A percentile compares a stretch with the other conserved stretches of the same genome.
phyloP scores from a whole-genome alignment of 1,140 invertebrate species.

The Orchestia grillus region DNA sequence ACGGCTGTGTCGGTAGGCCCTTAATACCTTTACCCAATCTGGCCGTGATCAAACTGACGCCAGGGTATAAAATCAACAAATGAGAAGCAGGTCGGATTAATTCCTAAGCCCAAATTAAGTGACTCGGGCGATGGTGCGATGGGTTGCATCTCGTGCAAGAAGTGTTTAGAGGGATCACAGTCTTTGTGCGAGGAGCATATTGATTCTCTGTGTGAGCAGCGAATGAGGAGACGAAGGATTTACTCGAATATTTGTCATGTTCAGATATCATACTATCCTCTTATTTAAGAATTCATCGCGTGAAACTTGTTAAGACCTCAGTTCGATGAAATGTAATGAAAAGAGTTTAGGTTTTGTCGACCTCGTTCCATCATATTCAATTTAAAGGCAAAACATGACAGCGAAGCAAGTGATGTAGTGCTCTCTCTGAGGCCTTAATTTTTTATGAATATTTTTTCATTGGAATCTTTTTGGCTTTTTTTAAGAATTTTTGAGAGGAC shows the following conservation, averaged over 20 bases:
- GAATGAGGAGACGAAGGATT: background rate
- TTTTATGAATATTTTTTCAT: too few species aligned
- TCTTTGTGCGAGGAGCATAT: background rate
- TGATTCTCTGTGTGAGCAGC: background rate
- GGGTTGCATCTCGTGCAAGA: background rate
- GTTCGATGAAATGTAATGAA: background rate
- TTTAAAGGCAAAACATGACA: too few species aligned
- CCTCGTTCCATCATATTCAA: too few species aligned
- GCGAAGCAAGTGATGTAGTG: too few species aligned
- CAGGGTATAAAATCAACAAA: background rate
- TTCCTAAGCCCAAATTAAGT: background rate
- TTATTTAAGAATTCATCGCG: background rate
- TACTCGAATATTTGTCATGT: background rate
- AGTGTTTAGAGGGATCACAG: background rate
- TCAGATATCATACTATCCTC: too few species aligned
- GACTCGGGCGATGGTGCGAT: background rate
- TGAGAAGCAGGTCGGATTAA: background rate
- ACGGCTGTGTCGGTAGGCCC: constrained; percentile 45
- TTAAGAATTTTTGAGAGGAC: too few species aligned
- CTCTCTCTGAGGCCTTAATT: too few species aligned
- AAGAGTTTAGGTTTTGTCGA: too few species aligned
- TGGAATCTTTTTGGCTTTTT: too few species aligned
- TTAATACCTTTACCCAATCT: constrained; percentile 30
- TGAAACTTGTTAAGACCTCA: background rate
- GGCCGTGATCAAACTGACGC: background rate